Evolutionary conservation across 1,140 invertebrate genomes (phyloP).

Genomic region (Plectus sambesii): DNA sequence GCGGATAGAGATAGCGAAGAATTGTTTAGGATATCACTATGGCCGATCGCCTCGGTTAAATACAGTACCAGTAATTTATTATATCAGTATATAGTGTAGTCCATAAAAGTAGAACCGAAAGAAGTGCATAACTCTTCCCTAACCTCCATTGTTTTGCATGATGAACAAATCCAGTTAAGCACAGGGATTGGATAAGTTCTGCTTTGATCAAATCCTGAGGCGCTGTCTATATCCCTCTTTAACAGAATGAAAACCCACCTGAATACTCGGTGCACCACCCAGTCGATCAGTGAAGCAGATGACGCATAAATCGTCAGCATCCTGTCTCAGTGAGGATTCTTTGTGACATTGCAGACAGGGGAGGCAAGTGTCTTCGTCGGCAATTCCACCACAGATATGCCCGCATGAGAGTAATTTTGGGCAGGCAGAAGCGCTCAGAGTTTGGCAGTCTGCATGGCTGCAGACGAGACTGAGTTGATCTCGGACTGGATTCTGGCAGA

Average conservation of each 20-base stretch:
- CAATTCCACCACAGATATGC: conserved; percentile 79
- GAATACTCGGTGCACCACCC: conserved; percentile 82
- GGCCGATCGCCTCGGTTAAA: too few species aligned
- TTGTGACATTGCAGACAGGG: conserved; percentile 64
- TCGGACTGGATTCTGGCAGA: conserved; percentile 71
- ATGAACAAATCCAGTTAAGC: too few species aligned
- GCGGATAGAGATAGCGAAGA: background rate
- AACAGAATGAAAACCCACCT: too few species aligned
- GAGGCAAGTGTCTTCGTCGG: conserved; percentile 66
- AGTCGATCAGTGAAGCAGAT: conserved; percentile 94
- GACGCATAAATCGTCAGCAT: conserved; percentile 98
- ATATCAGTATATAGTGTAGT: too few species aligned
- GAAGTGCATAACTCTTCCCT: too few species aligned
- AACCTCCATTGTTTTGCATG: too few species aligned
- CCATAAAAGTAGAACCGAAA: too few species aligned
- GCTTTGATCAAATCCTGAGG: too few species aligned
- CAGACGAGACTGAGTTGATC: conserved; percentile 84
- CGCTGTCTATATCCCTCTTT: too few species aligned
- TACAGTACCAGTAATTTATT: too few species aligned
- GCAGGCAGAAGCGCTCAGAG: conserved; percentile 62
- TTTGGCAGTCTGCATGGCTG: conserved; percentile 78
- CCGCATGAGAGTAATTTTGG: conserved; percentile 69
- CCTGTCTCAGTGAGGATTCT: conserved; percentile 51
- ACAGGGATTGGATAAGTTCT: too few species aligned
- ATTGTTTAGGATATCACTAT: too few species aligned